These are phyloP conservation scores for Caenorhabditis sp. DNA, from an alignment of 2,888 invertebrate species.

Conservation along the genomic window DNA sequence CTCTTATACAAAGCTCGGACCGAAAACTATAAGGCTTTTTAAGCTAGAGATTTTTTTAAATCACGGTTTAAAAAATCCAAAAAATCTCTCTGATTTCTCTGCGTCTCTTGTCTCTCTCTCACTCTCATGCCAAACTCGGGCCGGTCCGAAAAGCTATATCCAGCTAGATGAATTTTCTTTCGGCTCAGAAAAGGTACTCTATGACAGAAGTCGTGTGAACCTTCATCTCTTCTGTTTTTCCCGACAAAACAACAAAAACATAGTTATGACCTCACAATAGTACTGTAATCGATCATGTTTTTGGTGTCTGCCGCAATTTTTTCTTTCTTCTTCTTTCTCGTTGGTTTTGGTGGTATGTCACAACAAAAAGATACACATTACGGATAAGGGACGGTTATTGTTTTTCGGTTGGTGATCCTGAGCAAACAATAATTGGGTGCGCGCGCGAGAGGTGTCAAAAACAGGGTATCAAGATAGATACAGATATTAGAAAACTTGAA, in stretches of 20 bases:
- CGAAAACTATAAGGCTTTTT: no score
- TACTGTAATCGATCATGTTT: conserved; percentile 43
- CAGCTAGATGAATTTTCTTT: no score
- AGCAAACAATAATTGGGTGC: neutral
- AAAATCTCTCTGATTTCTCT: no score
- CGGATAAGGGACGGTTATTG: neutral
- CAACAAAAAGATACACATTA: neutral
- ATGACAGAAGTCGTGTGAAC: no score
- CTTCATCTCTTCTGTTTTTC: no score
- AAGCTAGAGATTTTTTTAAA: no score
- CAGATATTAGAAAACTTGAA: neutral
- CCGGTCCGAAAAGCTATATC: no score
- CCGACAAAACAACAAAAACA: neutral
- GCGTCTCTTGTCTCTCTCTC: no score
- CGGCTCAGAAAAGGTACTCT: no score
- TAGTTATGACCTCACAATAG: conserved; percentile 4
- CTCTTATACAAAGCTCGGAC: no score
- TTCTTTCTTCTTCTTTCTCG: neutral
- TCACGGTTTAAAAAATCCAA: no score
- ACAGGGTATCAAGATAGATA: neutral
- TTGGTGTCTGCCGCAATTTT: neutral
- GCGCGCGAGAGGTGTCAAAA: neutral
- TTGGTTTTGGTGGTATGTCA: neutral
- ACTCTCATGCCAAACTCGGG: no score
- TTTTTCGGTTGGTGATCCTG: neutral